Evolutionary conservation across 2,113 vertebrate genomes (phyloP), one percentile per base, ranked within the genome.

Genomic region (Dinomys branickii): DNA sequence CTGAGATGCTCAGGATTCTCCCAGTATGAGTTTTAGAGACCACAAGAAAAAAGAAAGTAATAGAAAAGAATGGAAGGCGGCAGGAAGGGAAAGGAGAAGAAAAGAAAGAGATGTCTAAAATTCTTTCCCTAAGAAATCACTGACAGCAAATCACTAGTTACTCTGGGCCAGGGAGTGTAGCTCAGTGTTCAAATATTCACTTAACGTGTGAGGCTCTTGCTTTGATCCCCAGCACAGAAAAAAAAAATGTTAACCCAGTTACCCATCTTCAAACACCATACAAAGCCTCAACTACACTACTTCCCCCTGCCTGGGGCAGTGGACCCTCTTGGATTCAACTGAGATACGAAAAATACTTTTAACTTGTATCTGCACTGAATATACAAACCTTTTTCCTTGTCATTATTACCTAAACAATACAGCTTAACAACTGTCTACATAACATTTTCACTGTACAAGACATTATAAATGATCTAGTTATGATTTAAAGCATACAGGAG

Each of bases 61-160:
- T n/a, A 33, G 13, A 41, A 82, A n/a, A 16, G 8, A 4, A 38
- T 19, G 3, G 1, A 26, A 4, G 19, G 65, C n/a, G 4, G 41
- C 33, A 61, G 5, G 19, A 54, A 54, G 3, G 8, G 1, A 33
- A 6, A 17, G 5, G 13, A 5, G 14, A n/a, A 59, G 35, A 8
- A 28, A 26, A 8, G 2, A 28, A 58, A 30, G 11, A 28, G 22
- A 35, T 67, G 20, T 9, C 1, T 2, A 35, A 58, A 86, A 88
- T 86, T 0, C 0, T 20, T 96, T 84, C 71, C 69, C 69, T 92
- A 80, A 96, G 47, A 87, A 85, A 94, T 82, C 54, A 65, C 24
- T 78, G 50, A 52, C 26, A 92, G 83, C 1, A 92, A 44, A 75
- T 50, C 5, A 7, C 30, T 50, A 47, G 75, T 50, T 33, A 35